Evolutionary conservation across 2,113 vertebrate genomes (phyloP), one percentile per base, ranked within the genome.

Genomic region (Rousettus leschenaultii): DNA sequence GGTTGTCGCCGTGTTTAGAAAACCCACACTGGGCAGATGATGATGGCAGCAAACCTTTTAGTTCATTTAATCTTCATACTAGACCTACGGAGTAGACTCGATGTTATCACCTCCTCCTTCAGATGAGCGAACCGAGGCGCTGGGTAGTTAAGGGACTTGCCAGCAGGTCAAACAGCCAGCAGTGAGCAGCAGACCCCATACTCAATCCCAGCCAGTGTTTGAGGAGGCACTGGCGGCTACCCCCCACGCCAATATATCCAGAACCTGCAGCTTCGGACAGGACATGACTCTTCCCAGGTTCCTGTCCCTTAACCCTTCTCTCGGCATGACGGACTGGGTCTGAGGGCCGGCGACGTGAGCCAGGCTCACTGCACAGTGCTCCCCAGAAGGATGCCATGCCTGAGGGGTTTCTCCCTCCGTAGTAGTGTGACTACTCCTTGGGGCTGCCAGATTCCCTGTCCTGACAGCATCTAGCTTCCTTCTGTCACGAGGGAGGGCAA

Each of bases 311-410:
- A 1, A 33, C 16, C 45, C 55, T 12, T n/a, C 15, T 73, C 91
- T 4, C 2, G n/a, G 63, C 6, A 1, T 71, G 33, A 35, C 33
- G 2, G 11, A 7, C 35, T 55, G 0, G 8, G 55, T 28, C 21
- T 22, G 26, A 90, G 28, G 0, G 0, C 40, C 15, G 7, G 7
- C 5, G 5, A 5, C 7, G 4, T 10, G 51, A 61, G 33, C 38
- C 21, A 21, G 28, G 45, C 21, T 80, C 33, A 1, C 3, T 5
- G 53, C 7, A 2, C 0, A 10, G 33, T 13, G 43, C 7, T 14
- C 74, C 51, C 83, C 48, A 26, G 70, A 26, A 83, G 2, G 35
- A 22, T 4, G 33, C 5, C 2, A 13, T 21, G 12, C 71, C 30
- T 28, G 26, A 16, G 16, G 6, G 4, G 3, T 9, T 19, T 30